phyloP scores from a whole-genome alignment of 2,888 invertebrate species.

The Polydrusus tereticollis region DNA sequence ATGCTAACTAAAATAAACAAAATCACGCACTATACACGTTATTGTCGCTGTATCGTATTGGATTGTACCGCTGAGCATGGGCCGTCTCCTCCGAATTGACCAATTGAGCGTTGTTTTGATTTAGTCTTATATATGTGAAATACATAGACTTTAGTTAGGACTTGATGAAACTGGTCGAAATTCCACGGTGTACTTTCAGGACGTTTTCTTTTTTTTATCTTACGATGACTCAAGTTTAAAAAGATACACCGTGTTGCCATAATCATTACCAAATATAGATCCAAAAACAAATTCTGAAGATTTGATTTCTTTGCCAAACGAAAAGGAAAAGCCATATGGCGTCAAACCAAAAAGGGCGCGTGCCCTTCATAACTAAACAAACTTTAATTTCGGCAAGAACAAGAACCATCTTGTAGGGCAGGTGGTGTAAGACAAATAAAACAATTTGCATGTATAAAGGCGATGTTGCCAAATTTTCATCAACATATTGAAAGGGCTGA shows the following conservation, averaged over 20 bases:
- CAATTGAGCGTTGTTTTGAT: no score
- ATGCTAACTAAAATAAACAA: no score
- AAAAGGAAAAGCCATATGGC: slow-evolving; percentile 24
- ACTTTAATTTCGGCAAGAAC: slow-evolving; percentile 36
- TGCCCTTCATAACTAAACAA: slow-evolving; percentile 35
- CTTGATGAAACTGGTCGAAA: no score
- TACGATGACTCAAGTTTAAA: no score
- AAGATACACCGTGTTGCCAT: not conserved
- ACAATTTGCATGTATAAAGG: slow-evolving; percentile 39
- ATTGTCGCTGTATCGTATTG: no score
- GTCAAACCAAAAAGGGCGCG: slow-evolving; percentile 29
- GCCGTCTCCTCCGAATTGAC: no score
- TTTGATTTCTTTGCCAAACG: slow-evolving; percentile 31
- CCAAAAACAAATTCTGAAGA: slow-evolving; percentile 3
- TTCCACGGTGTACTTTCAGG: no score
- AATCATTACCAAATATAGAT: not conserved
- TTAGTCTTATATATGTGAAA: no score
- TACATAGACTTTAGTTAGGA: no score
- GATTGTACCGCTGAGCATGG: no score
- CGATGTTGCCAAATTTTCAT: slow-evolving; percentile 26
- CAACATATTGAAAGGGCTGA: not conserved
- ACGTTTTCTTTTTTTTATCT: no score
- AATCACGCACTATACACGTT: no score
- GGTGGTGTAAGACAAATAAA: slow-evolving; percentile 51
- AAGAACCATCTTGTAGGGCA: slow-evolving; percentile 51